Base-by-base conservation (phyloP, 2,113 vertebrate species). In the Hydrochoerus hydrochaeris region DNA sequence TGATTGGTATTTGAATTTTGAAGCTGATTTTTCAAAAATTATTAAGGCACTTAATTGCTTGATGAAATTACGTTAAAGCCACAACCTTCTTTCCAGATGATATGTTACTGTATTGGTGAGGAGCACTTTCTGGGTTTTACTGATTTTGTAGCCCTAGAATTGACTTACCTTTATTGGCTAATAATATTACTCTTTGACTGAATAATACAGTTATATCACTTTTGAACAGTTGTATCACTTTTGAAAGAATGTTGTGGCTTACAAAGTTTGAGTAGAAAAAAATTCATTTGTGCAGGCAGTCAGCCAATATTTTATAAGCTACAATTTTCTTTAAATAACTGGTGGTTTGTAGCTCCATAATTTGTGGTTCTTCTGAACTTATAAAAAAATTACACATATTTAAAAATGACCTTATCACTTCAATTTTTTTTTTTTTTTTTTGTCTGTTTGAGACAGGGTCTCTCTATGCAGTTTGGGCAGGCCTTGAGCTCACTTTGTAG, bases 321-420 rank as follows among this genome's bases (percentile, higher is more conserved):
- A 86, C 95, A 97, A 94, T 97, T 97, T 97, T 98, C 63, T 95
- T 96, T 97, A 96, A 96, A 89, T 95, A 97, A 95, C 86, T 95
- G 32, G 92, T 98, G 96, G 95, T 97, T 98, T 98, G 95, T 95
- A 97, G 77, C 95, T 94, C 94, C 95, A 90, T 97, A 98, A 97
- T 97, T 98, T 97, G 96, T 97, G 97, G 96, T 97, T 97, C 84
- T 97, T 97, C 91, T 97, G 97, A 96, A 96, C 97, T 97, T 97
- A 96, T 97, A 93, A 94, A 96, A 97, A 95, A 92, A 98, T 95
- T 96, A 93, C 54, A 95, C 62, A 78, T 96, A 95, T 96, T 54
- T 54, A 54, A 85, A 97, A 97, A 97, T 97, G 95, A 95, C 96
- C 95, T 88, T 97, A 95, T 96, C 80, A 95, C n/a, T n/a, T n/a